Percentiles rank a stretch among this genome's conserved stretches.
phyloP scores from a whole-genome alignment of 2,888 invertebrate genomes.

The Catocala nupta region DNA sequence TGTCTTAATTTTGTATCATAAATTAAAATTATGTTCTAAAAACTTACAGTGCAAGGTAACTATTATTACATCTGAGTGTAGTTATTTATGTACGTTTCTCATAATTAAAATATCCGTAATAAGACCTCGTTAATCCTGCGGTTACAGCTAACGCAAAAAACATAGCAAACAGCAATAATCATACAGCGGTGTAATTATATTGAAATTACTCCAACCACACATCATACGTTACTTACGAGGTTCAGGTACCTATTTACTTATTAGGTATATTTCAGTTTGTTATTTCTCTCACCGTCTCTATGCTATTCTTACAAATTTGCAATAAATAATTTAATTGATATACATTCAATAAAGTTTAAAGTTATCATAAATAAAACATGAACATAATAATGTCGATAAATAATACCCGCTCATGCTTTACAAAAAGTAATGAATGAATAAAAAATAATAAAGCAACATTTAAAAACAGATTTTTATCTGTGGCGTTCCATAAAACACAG shows the following conservation, averaged over 20 bases:
- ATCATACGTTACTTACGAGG: neutral
- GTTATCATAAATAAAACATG: neutral
- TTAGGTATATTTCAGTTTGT: neutral
- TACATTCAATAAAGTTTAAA: neutral
- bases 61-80: too few relatives aligned
- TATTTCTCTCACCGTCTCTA: neutral
- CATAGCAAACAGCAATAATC: conserved; percentile 8
- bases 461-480: conserved; percentile 20
- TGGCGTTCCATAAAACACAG: conserved; percentile 26
- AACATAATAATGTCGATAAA: conserved; percentile 4
- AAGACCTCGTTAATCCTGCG: conserved; percentile 24
- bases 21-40: too few relatives aligned
- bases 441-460: conserved; percentile 19
- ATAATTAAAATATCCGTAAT: conserved; percentile 20
- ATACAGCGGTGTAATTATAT: neutral
- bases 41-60: too few relatives aligned
- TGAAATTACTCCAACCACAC: too few relatives aligned
- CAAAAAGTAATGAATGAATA: conserved; percentile 18
- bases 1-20: too few relatives aligned
- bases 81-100: conserved; percentile 5
- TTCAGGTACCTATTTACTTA: neutral
- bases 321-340: neutral
- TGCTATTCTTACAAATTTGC: neutral
- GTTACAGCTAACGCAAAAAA: conserved; percentile 28
- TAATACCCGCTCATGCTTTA: conserved; percentile 10